phyloP scores from a whole-genome alignment of 2,797 vertebrate genomes.

The Falco cherrug region DNA sequence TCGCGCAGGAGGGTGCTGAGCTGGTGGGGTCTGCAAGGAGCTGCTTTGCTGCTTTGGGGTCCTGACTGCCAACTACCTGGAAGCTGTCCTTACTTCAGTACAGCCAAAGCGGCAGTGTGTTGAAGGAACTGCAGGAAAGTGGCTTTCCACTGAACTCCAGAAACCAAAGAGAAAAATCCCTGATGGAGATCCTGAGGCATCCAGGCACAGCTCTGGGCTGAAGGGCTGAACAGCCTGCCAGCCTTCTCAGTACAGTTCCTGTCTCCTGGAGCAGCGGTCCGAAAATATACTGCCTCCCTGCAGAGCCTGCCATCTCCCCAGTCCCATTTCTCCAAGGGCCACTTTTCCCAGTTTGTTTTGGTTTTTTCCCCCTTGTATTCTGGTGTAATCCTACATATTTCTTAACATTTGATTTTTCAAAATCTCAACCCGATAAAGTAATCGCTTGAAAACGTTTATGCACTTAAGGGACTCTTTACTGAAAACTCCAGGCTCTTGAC shows the following conservation, averaged over 20 bases:
- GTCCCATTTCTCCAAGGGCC: accelerated
- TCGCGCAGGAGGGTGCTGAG: background rate
- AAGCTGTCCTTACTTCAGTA: background rate
- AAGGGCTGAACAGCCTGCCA: background rate
- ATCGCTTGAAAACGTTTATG: slow-evolving; percentile 72
- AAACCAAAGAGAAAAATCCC: background rate
- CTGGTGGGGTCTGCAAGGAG: background rate
- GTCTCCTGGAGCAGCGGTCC: background rate
- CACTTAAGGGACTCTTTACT: slow-evolving; percentile 78
- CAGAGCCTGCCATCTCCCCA: background rate
- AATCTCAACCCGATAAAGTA: slow-evolving; percentile 45
- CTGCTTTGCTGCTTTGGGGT: background rate
- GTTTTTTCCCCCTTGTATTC: background rate
- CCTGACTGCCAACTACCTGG: background rate
- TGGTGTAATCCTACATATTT: background rate
- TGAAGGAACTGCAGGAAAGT: background rate
- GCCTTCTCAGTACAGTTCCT: accelerated
- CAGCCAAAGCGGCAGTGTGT: accelerated
- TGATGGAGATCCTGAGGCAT: background rate
- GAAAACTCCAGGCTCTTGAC: slow-evolving; percentile 76
- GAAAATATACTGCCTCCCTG: accelerated
- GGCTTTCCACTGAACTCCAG: background rate
- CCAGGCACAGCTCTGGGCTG: background rate
- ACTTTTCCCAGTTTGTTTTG: background rate
- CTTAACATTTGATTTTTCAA: background rate